Percentiles rank a stretch among this genome's conserved stretches.
These are phyloP conservation scores for Drosophila limbata DNA, from an alignment of 2,888 invertebrate genomes.

Conservation along the genomic window DNA sequence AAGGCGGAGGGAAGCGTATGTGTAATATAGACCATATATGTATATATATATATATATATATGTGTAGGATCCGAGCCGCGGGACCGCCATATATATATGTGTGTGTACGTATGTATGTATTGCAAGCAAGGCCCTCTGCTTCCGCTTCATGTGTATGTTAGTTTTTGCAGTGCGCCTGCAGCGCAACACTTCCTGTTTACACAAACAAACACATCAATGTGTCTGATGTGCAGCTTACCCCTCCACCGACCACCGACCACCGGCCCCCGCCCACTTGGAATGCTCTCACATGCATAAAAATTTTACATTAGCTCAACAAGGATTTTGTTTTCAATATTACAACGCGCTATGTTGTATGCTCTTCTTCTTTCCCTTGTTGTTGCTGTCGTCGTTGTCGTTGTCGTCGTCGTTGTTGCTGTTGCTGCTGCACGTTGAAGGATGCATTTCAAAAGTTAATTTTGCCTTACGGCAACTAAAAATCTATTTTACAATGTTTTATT, in stretches of 20 bases:
- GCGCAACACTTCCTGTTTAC: conserved; percentile 77
- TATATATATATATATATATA: not conserved
- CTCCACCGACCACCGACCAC: not conserved
- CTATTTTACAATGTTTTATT: conserved; percentile 28
- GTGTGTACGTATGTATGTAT: not conserved
- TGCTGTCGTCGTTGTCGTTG: conserved; percentile 11
- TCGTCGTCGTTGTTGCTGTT: conserved; percentile 12
- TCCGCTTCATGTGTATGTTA: conserved; percentile 43
- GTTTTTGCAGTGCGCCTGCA: conserved; percentile 64
- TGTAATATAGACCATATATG: not conserved
- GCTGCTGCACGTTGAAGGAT: conserved; percentile 21
- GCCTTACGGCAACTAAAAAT: conserved; percentile 36
- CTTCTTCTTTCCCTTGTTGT: conserved; percentile 17
- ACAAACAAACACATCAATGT: conserved; percentile 76
- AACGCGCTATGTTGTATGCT: conserved; percentile 32
- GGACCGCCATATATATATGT: not conserved
- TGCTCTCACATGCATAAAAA: conserved; percentile 42
- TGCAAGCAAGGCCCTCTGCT: conserved; percentile 39
- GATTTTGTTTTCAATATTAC: conserved; percentile 70
- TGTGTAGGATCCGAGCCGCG: too few relatives aligned
- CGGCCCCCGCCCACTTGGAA: not conserved
- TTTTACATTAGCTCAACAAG: conserved; percentile 72
- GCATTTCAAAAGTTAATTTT: conserved; percentile 44
- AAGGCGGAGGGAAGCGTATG: conserved; percentile 13
- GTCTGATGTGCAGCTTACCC: conserved; percentile 59